Percentiles rank a stretch among this genome's conserved stretches.
These are phyloP conservation scores for Apodemus sylvaticus DNA, from an alignment of 2,113 vertebrate genomes.

Conservation along the genomic window DNA sequence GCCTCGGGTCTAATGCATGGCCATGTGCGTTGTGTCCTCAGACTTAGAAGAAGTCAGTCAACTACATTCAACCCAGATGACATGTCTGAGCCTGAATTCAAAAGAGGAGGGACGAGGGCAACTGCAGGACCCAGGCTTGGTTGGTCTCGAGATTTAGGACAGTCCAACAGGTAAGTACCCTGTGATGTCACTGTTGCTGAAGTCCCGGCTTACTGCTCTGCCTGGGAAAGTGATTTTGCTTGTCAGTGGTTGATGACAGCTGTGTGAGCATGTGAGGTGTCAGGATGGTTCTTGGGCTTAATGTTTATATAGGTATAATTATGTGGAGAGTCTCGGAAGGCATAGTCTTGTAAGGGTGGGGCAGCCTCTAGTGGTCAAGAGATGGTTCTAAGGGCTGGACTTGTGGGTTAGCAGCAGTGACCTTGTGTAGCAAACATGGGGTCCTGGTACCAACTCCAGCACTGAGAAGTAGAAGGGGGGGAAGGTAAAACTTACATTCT, in stretches of 20 bases:
- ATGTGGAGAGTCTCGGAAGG: background rate
- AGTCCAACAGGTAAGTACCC: constrained; percentile 89
- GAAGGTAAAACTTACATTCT: background rate
- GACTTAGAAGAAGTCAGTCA: constrained; percentile 96
- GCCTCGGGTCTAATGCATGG: background rate
- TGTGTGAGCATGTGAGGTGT: background rate
- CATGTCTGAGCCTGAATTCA: constrained; percentile 93
- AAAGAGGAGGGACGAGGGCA: constrained; percentile 95
- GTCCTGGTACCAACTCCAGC: background rate
- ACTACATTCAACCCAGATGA: constrained; percentile 97
- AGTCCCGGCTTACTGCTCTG: background rate
- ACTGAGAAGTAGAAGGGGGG: background rate
- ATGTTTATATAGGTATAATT: background rate
- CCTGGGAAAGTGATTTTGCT: background rate
- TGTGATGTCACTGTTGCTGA: background rate
- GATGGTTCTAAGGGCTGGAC: background rate
- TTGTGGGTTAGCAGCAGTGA: background rate
- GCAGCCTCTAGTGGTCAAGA: background rate
- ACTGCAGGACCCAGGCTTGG: constrained; percentile 96
- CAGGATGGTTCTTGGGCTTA: background rate
- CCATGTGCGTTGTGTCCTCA: constrained; percentile 70
- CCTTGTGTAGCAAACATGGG: no score
- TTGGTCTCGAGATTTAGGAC: constrained; percentile 97
- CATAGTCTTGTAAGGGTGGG: background rate
- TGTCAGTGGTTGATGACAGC: background rate